Base-by-base conservation (phyloP, 2,888 invertebrate genomes). In the Eupithecia vulgata region DNA sequence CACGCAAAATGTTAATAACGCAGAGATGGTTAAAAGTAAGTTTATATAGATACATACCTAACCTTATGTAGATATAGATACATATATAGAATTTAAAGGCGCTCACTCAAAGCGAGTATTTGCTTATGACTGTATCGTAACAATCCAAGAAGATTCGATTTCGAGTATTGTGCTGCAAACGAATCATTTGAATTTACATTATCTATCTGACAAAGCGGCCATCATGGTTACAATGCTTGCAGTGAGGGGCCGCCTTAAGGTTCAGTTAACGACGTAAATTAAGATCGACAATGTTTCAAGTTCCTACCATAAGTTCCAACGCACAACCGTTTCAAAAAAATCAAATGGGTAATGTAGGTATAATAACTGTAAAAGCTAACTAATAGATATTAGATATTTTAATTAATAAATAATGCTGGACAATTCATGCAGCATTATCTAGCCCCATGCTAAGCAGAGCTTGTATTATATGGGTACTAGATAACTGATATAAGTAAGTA, bases 21-120 rank as follows among this genome's bases (percentile, higher is more conserved):
- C 86, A 17, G 92, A 92, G 79, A 88, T 91, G 80, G 85, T 94
- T 76, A 91, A 91, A 90, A 93, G 94, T 93, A 81, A 91, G 90
- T 45, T 25, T 21, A 21, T 8, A 8, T 48, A 48, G 2, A 1
- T n/a, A 52, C 21, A 0, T 48, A 48, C 15, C 15, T 15, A 42
- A 45, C 15, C 17, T n/a, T 45, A 17, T 0, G 5, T 45, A 45
- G 17, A 17, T 45, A 12, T 12, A 37, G 37, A 42, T 12, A 42
- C 1, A 42, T 15, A 5, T 5, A 15, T 42, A 13, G 3, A 6
- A n/a, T 21, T 52, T 21, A 21, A 52, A 21, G 48, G 21, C 21
- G 2, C 48, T 52, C 15, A 10, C 21, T 10, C 48, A 52, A 17
- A 6, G 45, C 45, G 6, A 45, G 7, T 4, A 15, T 42, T 42